Evolutionary conservation across 2,113 vertebrate species (phyloP), one percentile per base, ranked within the genome.

Genomic region (Prunella fulvescens): DNA sequence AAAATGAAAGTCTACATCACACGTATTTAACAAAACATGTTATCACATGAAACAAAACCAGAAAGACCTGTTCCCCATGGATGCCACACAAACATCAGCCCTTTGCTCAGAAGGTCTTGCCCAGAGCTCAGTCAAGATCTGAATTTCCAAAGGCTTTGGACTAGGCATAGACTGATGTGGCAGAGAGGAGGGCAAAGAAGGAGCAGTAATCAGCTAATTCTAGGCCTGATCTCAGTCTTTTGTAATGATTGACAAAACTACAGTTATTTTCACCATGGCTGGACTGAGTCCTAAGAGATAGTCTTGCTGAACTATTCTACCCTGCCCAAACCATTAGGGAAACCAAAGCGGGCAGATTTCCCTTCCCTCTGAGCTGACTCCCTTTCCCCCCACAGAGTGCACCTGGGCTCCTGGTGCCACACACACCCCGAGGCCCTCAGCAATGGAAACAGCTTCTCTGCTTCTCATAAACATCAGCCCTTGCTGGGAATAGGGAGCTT

Each of bases 41-140:
- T 92, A 84, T 70, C 54, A 83, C 71, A 44, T 10, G 42, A 90
- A 77, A 77, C 31, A 83, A 90, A 90, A 56, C 14, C 35, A 85
- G 80, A 71, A 58, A 93, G 80, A 96, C 31, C 47, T 81, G 61
- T 44, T 90, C 58, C 44, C n/a, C 25, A 6, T 11, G 35, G 53
- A 81, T 42, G 58, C 66, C 72, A 70, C 54, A 47, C 24, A 66
- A 90, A 88, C 24, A 84, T 57, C 40, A 88, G 25, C 50, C 31
- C 39, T 56, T 83, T 71, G 29, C 47, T 91, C 51, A 77, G 71
- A 77, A 51, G 42, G 14, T 71, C 76, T 72, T 60, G 44, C 23
- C 31, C 45, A 76, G 45, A 66, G 28, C 37, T 85, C 65, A n/a
- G 17, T 5, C n/a, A 61, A 67, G 28, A 48, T 70, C 47, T 53